A percentile compares a stretch with the other conserved stretches of the same genome.
These are phyloP conservation scores for Drosophila biarmipes DNA, from an alignment of 1,140 invertebrate genomes.

Conservation along the genomic window DNA sequence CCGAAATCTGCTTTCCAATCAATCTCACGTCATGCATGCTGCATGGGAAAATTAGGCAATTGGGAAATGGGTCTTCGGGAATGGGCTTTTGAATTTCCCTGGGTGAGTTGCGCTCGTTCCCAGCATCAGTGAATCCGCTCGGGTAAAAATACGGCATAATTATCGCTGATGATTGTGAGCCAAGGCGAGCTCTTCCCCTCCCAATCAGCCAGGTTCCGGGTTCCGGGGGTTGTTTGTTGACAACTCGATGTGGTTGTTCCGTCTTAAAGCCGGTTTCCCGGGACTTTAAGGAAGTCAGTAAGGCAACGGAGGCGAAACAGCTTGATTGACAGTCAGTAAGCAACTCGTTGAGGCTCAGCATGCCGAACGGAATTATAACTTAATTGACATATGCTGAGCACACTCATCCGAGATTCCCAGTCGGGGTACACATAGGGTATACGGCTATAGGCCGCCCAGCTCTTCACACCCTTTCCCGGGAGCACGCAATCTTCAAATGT, in stretches of 20 bases:
- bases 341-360: conserved; percentile 63
- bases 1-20: conserved; percentile 58
- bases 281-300: conserved; percentile 69
- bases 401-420: conserved; percentile 29
- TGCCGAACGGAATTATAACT: conserved; percentile 78
- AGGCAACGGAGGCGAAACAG: conserved; percentile 66
- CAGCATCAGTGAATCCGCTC: conserved; percentile 31
- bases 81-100: conserved; percentile 32
- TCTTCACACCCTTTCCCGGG: conserved; percentile 40
- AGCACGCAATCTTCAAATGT: conserved; percentile 58
- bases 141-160: conserved; percentile 72
- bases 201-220: conserved; percentile 8
- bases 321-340: conserved; percentile 72
- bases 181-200: conserved; percentile 4
- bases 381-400: conserved; percentile 78
- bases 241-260: conserved; percentile 63
- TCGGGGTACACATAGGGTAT: conserved; percentile 9
- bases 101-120: conserved; percentile 26
- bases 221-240: conserved; percentile 66
- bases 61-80: conserved; percentile 56
- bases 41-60: conserved; percentile 78
- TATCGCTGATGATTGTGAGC: conserved; percentile 74
- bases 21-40: conserved; percentile 59
- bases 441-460: neutral
- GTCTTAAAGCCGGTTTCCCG: conserved; percentile 69